These are phyloP conservation scores for Trachops cirrhosus DNA, from an alignment of 2,797 vertebrate species.

Conservation along the genomic window DNA sequence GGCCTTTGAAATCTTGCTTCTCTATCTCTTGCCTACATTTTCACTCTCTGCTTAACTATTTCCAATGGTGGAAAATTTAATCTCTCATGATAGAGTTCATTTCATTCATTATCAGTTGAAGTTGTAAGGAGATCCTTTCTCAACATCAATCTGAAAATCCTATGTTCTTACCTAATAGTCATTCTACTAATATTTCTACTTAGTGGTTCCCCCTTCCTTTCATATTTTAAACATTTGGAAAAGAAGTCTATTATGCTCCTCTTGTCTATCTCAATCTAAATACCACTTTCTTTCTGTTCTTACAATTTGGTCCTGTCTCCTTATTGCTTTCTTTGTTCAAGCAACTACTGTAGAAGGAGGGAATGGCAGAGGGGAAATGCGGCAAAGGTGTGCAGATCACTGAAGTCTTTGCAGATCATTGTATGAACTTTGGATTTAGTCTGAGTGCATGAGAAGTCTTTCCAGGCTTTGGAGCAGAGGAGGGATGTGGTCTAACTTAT, in stretches of 20 bases:
- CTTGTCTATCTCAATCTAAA: not conserved
- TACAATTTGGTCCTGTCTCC: not conserved
- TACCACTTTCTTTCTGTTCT: not conserved
- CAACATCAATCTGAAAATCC: not conserved
- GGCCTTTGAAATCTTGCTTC: constrained; percentile 25
- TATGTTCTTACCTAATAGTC: not conserved
- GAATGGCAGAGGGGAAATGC: not conserved
- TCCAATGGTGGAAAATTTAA: not conserved
- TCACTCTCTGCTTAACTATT: not conserved
- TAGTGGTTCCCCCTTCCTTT: not conserved
- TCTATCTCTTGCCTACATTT: not conserved
- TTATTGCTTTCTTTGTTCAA: not conserved
- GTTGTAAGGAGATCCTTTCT: not conserved
- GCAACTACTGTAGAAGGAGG: not conserved
- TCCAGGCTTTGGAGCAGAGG: not conserved
- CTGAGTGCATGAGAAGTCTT: not conserved
- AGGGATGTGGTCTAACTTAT: not conserved
- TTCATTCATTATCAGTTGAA: not conserved
- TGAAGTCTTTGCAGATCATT: not conserved
- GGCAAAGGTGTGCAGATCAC: not conserved
- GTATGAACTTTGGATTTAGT: not conserved
- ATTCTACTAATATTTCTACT: not conserved
- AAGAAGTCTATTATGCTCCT: not conserved
- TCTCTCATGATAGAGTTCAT: not conserved
- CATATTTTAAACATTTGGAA: not conserved